Percentiles rank a stretch among this genome's conserved stretches.
Evolutionary conservation across 2,888 invertebrate genomes (phyloP).

Genomic region (Drosophila subsilvestris): DNA sequence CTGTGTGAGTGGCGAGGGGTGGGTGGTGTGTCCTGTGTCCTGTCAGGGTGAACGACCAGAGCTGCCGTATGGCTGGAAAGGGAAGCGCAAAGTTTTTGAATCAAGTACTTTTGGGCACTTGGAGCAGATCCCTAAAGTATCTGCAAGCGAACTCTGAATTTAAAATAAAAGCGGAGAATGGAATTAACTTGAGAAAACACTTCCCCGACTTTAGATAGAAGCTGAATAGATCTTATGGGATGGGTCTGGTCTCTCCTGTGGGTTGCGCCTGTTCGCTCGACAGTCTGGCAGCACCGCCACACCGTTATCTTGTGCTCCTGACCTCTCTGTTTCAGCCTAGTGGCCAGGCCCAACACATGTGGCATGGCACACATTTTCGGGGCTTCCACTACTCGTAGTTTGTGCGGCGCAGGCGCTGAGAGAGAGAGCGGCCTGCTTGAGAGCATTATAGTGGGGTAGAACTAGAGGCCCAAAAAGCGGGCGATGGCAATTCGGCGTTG

Average conservation of each 20-base stretch:
- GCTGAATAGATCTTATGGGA: neutral
- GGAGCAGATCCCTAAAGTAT: neutral
- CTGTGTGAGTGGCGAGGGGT: neutral
- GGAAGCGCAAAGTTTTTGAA: too few species aligned
- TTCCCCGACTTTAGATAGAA: neutral
- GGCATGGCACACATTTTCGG: conserved; percentile 27
- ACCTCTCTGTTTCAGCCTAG: neutral
- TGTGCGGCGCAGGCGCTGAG: conserved; percentile 32
- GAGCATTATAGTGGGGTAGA: conserved; percentile 22
- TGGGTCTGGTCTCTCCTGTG: neutral
- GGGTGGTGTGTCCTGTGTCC: neutral
- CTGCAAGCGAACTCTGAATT: too few species aligned
- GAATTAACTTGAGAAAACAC: neutral
- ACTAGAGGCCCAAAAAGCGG: conserved; percentile 10
- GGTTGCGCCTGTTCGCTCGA: neutral
- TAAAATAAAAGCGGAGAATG: too few species aligned
- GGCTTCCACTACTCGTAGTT: conserved; percentile 24
- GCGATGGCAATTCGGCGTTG: conserved; percentile 38
- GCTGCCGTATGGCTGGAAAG: neutral
- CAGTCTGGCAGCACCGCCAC: neutral
- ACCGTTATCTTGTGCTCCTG: neutral
- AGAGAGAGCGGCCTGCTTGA: conserved; percentile 2
- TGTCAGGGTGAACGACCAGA: neutral
- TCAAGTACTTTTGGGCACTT: too few species aligned
- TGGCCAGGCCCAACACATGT: neutral